Conservation (phyloP, 2,113 vertebrate genomes). For the Plestiodon gilberti region DNA sequence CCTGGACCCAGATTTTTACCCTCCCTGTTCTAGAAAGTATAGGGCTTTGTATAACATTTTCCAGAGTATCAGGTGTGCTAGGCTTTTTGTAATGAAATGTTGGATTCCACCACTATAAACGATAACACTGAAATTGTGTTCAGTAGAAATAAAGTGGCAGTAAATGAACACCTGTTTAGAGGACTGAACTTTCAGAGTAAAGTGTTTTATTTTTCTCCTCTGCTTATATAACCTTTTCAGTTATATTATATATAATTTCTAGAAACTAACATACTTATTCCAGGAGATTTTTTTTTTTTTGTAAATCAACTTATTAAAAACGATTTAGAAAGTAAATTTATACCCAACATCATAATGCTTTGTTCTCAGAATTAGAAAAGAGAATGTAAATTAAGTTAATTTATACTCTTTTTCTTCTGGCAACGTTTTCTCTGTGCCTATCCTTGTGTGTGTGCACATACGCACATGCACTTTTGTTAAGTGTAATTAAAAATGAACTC, state of each 20-base stretch:
- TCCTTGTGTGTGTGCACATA: too few relatives aligned
- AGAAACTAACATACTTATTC: too few relatives aligned
- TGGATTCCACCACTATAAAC: not conserved
- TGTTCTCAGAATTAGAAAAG: not conserved
- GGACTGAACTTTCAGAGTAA: not conserved
- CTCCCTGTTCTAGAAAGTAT: not conserved
- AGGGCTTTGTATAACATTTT: not conserved
- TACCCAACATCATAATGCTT: not conserved
- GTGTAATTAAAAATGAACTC: not conserved
- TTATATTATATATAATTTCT: not conserved
- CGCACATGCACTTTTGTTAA: not conserved
- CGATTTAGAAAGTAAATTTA: not conserved
- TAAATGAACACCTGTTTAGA: not conserved
- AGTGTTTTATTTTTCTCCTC: not conserved
- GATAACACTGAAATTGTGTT: not conserved
- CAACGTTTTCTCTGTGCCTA: not conserved
- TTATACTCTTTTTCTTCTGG: not conserved
- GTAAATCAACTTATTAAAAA: not conserved
- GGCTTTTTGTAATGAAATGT: not conserved
- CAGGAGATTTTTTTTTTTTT: too few relatives aligned
- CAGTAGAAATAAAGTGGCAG: not conserved
- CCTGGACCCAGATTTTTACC: not conserved
- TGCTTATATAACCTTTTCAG: not conserved
- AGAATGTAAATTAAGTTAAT: not conserved
- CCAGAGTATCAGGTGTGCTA: not conserved